These are phyloP conservation scores for Bombus superbus DNA, from an alignment of 1,140 invertebrate species.

Conservation along the genomic window DNA sequence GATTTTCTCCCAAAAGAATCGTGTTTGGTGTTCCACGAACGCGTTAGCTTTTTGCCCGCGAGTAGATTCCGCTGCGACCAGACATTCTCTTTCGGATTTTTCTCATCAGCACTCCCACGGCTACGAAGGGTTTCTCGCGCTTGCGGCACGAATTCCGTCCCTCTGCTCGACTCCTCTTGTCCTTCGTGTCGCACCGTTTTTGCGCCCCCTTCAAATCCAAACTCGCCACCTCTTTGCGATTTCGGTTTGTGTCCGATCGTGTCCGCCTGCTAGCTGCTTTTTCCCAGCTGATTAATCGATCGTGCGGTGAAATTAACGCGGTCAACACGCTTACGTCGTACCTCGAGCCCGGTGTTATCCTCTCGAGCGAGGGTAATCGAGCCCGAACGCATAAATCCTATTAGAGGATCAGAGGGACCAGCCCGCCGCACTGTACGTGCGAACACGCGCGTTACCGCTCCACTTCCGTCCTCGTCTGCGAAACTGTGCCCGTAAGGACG, in stretches of 20 bases:
- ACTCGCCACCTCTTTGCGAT: not conserved
- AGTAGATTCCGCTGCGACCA: constrained; percentile 26
- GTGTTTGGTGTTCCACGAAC: constrained; percentile 39
- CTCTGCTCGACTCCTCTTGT: constrained; percentile 18
- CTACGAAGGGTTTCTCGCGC: constrained; percentile 33
- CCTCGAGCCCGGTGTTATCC: constrained; percentile 62
- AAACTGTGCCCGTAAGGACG: constrained; percentile 19
- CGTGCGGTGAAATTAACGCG: constrained; percentile 75
- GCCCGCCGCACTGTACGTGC: constrained; percentile 35
- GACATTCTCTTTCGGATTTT: constrained; percentile 27
- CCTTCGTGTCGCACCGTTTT: constrained; percentile 20
- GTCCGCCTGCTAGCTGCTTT: too few relatives aligned
- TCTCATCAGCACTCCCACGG: not conserved
- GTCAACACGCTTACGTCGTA: constrained; percentile 64
- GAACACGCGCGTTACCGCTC: constrained; percentile 43
- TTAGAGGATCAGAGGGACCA: constrained; percentile 81
- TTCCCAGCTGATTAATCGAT: constrained; percentile 37
- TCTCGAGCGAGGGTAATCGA: constrained; percentile 80
- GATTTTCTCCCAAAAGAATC: constrained; percentile 51
- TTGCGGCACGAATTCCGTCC: constrained; percentile 27
- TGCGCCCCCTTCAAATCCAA: constrained; percentile 5
- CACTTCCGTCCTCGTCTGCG: constrained; percentile 3
- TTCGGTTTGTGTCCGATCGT: not conserved
- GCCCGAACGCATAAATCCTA: constrained; percentile 82
- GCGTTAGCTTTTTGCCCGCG: constrained; percentile 6